Evolutionary conservation across 2,113 vertebrate species (phyloP), one percentile per base, ranked within the genome.

Genomic region (Phainopepla nitens): DNA sequence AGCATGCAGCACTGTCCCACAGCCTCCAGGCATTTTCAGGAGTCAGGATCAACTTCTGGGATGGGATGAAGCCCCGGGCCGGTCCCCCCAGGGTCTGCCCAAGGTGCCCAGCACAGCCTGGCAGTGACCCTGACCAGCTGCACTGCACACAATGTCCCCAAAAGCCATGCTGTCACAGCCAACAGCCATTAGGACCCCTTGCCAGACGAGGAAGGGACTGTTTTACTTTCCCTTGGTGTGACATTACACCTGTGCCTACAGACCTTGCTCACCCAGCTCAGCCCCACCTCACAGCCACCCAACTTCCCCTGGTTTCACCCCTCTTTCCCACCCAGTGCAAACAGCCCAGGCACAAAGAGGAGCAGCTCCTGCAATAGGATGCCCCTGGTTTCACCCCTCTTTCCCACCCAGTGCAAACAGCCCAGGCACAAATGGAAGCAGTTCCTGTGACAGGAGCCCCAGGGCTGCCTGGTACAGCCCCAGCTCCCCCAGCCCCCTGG

Each of bases 81-180:
- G 41, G 8, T 15, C 6, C 49, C 31, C 2, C 1, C 33, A 17
- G 24, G 27, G 5, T 51, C 36, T 29, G 15, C 62, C 23, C 27
- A 10, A 33, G 24, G 76, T 27, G 49, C 29, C 54, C 39, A 62
- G 44, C 58, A 23, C 41, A 69, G 60, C 64, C 45, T 19, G 10
- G 88, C 50, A 22, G 53, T 4, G 29, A 11, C 5, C 8, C 58
- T 45, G 28, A 4, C 23, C 64, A 42, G n/a, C 82, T 21, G 50
- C 7, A 39, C 1, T 5, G 29, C 45, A 35, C 53, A 18, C 16
- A 24, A 2, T 0, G 0, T 9, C 82, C 57, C 80, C n/a, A 10
- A 10, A n/a, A 64, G 25, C 18, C 17, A 1, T 0, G 0, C 31
- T 6, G 15, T 4, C 7, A 22, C 68, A 6, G 6, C 3, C 66